phyloP scores from a whole-genome alignment of 2,113 vertebrate genomes.

The Coreoperca whiteheadi region DNA sequence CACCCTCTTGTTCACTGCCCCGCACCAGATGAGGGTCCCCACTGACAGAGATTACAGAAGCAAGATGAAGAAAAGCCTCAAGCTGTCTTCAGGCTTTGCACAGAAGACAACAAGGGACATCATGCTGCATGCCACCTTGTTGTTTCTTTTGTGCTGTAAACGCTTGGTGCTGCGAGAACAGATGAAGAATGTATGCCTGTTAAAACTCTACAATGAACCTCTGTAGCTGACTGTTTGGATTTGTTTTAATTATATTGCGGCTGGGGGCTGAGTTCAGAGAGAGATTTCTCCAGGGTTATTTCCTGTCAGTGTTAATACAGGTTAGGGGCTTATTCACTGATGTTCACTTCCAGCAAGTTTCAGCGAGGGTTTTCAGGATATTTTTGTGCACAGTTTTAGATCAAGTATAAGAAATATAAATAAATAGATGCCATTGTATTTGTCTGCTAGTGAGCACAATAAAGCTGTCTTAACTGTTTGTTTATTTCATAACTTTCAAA shows the following conservation, averaged over 20 bases:
- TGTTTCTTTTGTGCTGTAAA: constrained; percentile 71
- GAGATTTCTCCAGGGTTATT: constrained; percentile 64
- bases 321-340: constrained; percentile 41
- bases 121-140: constrained; percentile 60
- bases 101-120: constrained; percentile 61
- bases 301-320: constrained; percentile 69
- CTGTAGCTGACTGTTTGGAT: constrained; percentile 67
- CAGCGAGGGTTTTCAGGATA: background rate
- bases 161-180: constrained; percentile 55
- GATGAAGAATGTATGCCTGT: constrained; percentile 57
- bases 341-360: constrained; percentile 42
- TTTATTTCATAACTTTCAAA: background rate
- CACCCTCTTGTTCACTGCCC: constrained; percentile 49
- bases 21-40: constrained; percentile 57
- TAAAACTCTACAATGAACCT: constrained; percentile 59
- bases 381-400: background rate
- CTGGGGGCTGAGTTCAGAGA: constrained; percentile 73
- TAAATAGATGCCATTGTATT: background rate
- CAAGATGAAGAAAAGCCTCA: constrained; percentile 70
- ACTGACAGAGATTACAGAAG: constrained; percentile 64
- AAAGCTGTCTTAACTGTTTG: background rate
- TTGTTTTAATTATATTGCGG: constrained; percentile 78
- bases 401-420: background rate
- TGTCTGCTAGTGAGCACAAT: background rate
- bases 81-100: constrained; percentile 65